These are phyloP conservation scores for Micropoecilia bifurca DNA, from an alignment of 2,797 vertebrate species.

Conservation along the genomic window DNA sequence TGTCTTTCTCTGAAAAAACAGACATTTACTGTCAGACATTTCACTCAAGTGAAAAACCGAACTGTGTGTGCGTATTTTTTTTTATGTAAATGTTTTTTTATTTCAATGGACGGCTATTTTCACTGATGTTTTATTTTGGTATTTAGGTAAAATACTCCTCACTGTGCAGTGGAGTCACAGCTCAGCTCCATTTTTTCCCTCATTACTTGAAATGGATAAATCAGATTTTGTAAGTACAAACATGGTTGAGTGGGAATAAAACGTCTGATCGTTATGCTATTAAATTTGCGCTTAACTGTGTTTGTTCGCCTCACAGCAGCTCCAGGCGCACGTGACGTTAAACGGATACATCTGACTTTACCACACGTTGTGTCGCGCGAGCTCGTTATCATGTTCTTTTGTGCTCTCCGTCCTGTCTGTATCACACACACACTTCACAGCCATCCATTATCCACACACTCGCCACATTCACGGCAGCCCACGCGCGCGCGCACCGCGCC, in stretches of 20 bases:
- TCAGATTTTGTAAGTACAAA: neutral
- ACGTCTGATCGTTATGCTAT: neutral
- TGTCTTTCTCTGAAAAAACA: neutral
- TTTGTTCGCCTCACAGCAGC: neutral
- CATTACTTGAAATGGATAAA: neutral
- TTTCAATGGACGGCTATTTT: neutral
- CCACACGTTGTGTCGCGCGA: neutral
- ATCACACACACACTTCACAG: slow-evolving; percentile 46
- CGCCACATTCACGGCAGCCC: slow-evolving; percentile 45
- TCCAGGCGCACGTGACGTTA: neutral
- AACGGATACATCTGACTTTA: neutral
- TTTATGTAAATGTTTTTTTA: neutral
- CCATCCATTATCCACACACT: slow-evolving; percentile 65
- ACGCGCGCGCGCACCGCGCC: slow-evolving; percentile 40
- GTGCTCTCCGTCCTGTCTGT: slow-evolving; percentile 19
- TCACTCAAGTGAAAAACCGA: neutral
- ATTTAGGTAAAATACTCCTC: neutral
- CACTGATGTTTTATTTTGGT: neutral
- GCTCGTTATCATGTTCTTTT: slow-evolving; percentile 36
- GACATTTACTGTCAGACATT: neutral
- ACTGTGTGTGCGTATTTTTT: no score
- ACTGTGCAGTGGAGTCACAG: neutral
- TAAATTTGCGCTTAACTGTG: neutral
- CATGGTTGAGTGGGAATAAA: neutral
- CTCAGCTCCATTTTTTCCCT: neutral